These are phyloP conservation scores for Porites evermanni DNA, from an alignment of 92 coral and sea anemone species.

Conservation along the genomic window DNA sequence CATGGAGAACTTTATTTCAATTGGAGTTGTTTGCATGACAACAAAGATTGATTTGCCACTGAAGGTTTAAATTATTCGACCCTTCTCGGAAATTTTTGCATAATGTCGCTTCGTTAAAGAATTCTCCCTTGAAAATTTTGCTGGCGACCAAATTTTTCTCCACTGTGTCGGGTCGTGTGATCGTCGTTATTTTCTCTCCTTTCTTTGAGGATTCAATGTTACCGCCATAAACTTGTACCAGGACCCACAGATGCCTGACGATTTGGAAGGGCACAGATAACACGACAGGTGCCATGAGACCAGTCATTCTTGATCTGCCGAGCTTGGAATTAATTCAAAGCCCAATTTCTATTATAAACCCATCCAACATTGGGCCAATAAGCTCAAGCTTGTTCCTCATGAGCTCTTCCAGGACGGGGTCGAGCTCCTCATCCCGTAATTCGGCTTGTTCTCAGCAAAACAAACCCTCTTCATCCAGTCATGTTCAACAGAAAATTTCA, in stretches of 20 bases:
- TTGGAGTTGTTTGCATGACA: constrained; percentile 46
- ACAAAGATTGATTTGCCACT: constrained; percentile 45
- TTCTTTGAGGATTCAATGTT: not conserved
- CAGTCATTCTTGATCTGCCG: constrained; percentile 58
- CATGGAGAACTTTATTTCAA: constrained; percentile 31
- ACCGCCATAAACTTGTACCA: constrained; percentile 44
- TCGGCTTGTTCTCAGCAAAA: constrained; percentile 34
- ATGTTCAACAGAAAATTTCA: constrained; percentile 43
- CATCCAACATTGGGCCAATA: constrained; percentile 51
- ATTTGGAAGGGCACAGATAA: constrained; percentile 50
- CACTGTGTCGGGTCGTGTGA: constrained; percentile 24
- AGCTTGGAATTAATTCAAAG: constrained; percentile 22
- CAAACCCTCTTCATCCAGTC: constrained; percentile 43
- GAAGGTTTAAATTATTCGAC: constrained; percentile 26
- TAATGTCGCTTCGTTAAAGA: constrained; percentile 52
- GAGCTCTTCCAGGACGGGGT: constrained; percentile 42
- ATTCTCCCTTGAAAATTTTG: constrained; percentile 47
- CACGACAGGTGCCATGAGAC: constrained; percentile 40
- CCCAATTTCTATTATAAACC: constrained; percentile 56
- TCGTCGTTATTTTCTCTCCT: constrained; percentile 16
- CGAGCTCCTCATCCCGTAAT: constrained; percentile 57
- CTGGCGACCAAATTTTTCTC: constrained; percentile 45
- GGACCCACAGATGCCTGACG: constrained; percentile 19
- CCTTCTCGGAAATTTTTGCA: constrained; percentile 44
- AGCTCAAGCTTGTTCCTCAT: constrained; percentile 61